phyloP scores from a whole-genome alignment of 2,113 vertebrate genomes.

The Sorex fumeus region DNA sequence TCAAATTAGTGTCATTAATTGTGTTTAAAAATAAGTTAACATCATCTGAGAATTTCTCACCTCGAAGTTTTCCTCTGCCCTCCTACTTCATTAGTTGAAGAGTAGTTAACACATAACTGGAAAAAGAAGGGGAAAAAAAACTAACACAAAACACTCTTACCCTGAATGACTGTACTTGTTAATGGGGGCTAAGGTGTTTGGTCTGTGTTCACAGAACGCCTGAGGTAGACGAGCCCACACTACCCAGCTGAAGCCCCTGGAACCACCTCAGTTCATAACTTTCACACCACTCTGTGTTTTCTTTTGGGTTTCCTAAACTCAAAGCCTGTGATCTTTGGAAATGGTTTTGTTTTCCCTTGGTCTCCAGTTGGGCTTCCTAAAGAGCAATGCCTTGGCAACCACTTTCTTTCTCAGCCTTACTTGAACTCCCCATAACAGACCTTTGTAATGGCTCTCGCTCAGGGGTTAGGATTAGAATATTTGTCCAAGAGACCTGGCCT shows the following conservation, averaged over 20 bases:
- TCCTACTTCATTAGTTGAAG: conserved; percentile 70
- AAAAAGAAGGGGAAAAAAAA: not conserved
- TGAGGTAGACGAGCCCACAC: not conserved
- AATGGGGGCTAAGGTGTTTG: conserved; percentile 63
- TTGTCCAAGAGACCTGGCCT: conserved; percentile 25
- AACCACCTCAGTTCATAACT: conserved; percentile 61
- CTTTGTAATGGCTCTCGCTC: conserved; percentile 28
- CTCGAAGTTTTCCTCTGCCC: not conserved
- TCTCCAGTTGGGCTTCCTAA: conserved; percentile 71
- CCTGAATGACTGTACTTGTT: conserved; percentile 44
- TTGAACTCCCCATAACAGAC: conserved; percentile 52
- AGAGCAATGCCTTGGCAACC: conserved; percentile 16
- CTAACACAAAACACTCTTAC: conserved; percentile 60
- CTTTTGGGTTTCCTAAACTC: conserved; percentile 71
- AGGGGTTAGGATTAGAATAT: conserved; percentile 38
- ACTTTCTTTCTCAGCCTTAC: conserved; percentile 38
- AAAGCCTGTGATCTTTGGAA: conserved; percentile 81
- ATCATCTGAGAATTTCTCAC: conserved; percentile 76
- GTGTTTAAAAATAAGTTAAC: conserved; percentile 75
- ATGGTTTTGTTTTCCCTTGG: conserved; percentile 73
- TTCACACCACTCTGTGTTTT: conserved; percentile 77
- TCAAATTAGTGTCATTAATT: conserved; percentile 77
- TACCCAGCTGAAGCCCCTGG: not conserved
- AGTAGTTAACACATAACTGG: conserved; percentile 60
- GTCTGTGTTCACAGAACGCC: not conserved